phyloP scores from a whole-genome alignment of 37 sponge, comb jelly and placozoan species.

The Haliclona indistincta region DNA sequence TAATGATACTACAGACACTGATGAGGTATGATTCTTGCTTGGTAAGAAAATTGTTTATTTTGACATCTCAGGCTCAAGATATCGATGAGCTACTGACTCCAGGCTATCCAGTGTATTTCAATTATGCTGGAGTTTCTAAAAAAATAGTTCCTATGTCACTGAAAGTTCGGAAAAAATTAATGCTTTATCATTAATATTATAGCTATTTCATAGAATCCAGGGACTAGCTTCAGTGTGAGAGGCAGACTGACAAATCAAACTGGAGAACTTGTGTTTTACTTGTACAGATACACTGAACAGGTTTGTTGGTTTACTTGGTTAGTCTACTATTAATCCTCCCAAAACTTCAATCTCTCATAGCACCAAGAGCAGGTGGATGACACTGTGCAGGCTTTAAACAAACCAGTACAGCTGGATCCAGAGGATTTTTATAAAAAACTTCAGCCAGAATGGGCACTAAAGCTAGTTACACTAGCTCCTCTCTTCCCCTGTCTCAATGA shows the following conservation, averaged over 20 bases:
- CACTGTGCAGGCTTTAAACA: slow-evolving; percentile 13
- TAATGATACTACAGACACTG: slow-evolving; percentile 56
- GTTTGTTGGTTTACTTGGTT: slow-evolving; percentile 13
- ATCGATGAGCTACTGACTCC: slow-evolving; percentile 63
- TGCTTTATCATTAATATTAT: not conserved
- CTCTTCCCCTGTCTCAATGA: slow-evolving; percentile 66
- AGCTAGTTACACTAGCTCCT: slow-evolving; percentile 57
- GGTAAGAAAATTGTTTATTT: not conserved
- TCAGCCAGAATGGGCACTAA: slow-evolving; percentile 11
- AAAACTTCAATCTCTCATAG: slow-evolving; percentile 4
- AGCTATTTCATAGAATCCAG: slow-evolving; percentile 39
- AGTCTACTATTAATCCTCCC: not conserved
- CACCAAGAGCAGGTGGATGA: not conserved
- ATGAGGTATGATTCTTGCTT: slow-evolving; percentile 24
- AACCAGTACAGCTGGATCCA: slow-evolving; percentile 4
- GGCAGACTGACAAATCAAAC: slow-evolving; percentile 45
- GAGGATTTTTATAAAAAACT: slow-evolving; percentile 23
- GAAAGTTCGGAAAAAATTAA: slow-evolving; percentile 7
- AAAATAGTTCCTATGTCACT: slow-evolving; percentile 30
- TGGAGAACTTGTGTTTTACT: slow-evolving; percentile 36
- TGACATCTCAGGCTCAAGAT: slow-evolving; percentile 39
- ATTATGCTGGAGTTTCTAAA: slow-evolving; percentile 34
- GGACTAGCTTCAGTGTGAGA: slow-evolving; percentile 53
- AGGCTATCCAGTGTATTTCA: slow-evolving; percentile 70
- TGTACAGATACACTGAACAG: slow-evolving; percentile 45